phyloP scores from a whole-genome alignment of 2,797 vertebrate genomes.

The Diplodus puntazzo region DNA sequence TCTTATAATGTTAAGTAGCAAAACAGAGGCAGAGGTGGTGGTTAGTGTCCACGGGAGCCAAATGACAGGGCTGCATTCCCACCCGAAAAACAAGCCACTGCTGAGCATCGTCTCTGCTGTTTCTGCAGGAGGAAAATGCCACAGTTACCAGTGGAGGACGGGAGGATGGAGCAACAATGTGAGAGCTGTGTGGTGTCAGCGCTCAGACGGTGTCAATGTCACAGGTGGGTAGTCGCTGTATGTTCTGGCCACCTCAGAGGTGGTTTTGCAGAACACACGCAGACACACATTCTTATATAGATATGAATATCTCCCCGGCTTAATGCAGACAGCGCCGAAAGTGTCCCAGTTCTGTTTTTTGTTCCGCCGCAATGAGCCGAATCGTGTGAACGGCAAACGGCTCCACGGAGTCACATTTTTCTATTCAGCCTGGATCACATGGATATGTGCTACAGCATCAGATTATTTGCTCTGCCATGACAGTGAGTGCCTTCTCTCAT shows the following conservation, averaged over 20 bases:
- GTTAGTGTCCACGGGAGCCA: slow-evolving; percentile 54
- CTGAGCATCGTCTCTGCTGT: slow-evolving; percentile 60
- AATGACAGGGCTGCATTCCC: slow-evolving; percentile 37
- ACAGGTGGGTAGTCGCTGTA: slow-evolving; percentile 86
- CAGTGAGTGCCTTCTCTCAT: slow-evolving; percentile 40
- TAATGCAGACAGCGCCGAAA: slow-evolving; percentile 16
- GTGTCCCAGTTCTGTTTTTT: slow-evolving; percentile 44
- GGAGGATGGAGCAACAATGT: slow-evolving; percentile 93
- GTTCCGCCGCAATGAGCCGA: slow-evolving; percentile 14
- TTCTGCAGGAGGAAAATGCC: slow-evolving; percentile 92
- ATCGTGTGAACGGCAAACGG: slow-evolving; percentile 34
- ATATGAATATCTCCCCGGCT: slow-evolving; percentile 18
- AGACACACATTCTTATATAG: slow-evolving; percentile 22
- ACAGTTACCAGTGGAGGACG: slow-evolving; percentile 93
- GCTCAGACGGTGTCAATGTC: slow-evolving; percentile 96
- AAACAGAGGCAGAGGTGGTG: slow-evolving; percentile 12
- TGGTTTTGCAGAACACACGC: background rate
- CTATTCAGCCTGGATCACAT: slow-evolving; percentile 28
- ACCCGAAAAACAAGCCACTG: slow-evolving; percentile 50
- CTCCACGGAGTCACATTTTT: slow-evolving; percentile 34
- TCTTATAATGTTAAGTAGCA: slow-evolving; percentile 29
- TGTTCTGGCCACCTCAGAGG: slow-evolving; percentile 3
- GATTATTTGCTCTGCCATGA: slow-evolving; percentile 43
- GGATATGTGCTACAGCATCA: slow-evolving; percentile 36
- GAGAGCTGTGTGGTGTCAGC: slow-evolving; percentile 95